A percentile compares a stretch with the other conserved stretches of the same genome.
Conservation (phyloP, 2,113 vertebrate species). For the Brachionichthys hirsutus region DNA sequence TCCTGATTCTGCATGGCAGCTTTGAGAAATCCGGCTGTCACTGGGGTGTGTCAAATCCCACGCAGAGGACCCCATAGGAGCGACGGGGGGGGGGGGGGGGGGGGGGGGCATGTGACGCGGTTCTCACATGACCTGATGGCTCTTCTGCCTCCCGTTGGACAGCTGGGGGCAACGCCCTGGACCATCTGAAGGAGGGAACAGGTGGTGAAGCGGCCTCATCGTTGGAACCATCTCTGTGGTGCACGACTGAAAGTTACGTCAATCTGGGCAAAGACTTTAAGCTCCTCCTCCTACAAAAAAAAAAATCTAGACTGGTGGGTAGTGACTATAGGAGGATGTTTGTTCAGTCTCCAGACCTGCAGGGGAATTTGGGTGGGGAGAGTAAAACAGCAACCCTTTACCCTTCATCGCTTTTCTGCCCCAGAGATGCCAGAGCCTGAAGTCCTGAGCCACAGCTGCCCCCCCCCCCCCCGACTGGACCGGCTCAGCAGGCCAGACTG, state of each 20-base stretch:
- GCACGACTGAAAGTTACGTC: conserved; percentile 8
- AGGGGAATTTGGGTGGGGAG: too few species aligned
- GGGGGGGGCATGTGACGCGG: conserved; percentile 60
- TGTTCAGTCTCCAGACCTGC: too few species aligned
- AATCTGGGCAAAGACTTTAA: too few species aligned
- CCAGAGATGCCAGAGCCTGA: too few species aligned
- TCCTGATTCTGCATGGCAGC: conserved; percentile 60
- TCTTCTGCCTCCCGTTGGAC: conserved; percentile 55
- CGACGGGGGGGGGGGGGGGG: conserved; percentile 20
- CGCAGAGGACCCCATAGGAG: conserved; percentile 30
- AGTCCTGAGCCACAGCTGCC: too few species aligned
- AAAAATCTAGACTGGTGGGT: too few species aligned
- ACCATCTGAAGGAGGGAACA: conserved; percentile 56
- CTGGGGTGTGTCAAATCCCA: conserved; percentile 61
- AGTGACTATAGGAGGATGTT: too few species aligned
- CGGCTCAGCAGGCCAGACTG: too few species aligned
- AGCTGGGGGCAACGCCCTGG: conserved; percentile 60
- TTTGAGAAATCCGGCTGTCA: conserved; percentile 68
- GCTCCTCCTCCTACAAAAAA: not conserved
- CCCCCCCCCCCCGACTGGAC: too few species aligned
- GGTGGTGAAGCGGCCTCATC: conserved; percentile 58
- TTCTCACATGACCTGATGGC: conserved; percentile 78
- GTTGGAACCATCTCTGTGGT: conserved; percentile 29
- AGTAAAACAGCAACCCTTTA: not conserved
- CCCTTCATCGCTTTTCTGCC: too few species aligned